phyloP scores from a whole-genome alignment of 2,113 vertebrate species.

The Sarotherodon lohbergeri region DNA sequence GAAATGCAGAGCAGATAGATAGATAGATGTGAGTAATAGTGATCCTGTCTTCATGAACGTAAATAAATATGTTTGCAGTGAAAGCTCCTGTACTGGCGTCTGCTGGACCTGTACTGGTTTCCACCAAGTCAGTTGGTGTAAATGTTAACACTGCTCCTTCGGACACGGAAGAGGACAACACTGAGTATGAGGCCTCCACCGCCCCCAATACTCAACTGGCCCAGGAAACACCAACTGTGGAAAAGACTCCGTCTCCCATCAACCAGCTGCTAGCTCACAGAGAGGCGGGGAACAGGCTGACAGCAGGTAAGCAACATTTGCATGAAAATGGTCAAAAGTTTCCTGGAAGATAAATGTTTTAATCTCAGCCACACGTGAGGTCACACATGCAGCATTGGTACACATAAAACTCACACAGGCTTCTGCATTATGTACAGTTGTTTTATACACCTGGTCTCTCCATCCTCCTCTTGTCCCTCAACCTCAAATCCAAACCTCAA shows the following conservation, averaged over 20 bases:
- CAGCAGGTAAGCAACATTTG: not conserved
- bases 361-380: not conserved
- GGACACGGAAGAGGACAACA: conserved; percentile 53
- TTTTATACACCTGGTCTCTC: not conserved
- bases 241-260: conserved; percentile 1
- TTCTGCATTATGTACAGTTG: fast-evolving
- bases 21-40: not conserved
- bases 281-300: not conserved
- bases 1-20: not conserved
- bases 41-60: not conserved
- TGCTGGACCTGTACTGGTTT: not conserved
- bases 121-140: conserved; percentile 12
- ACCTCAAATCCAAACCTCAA: not conserved
- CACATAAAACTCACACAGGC: not conserved
- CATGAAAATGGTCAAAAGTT: not conserved
- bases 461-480: not conserved
- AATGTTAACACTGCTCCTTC: conserved; percentile 15
- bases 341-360: not conserved
- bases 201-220: conserved; percentile 50
- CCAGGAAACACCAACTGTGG: conserved; percentile 52
- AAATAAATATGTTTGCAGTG: not conserved
- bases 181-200: conserved; percentile 53
- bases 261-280: conserved; percentile 43
- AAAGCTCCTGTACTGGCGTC: not conserved
- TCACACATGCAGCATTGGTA: not conserved